A percentile compares a stretch with the other conserved stretches of the same genome.
These are phyloP conservation scores for Ips typographus DNA, from an alignment of 1,140 invertebrate species.

Conservation along the genomic window DNA sequence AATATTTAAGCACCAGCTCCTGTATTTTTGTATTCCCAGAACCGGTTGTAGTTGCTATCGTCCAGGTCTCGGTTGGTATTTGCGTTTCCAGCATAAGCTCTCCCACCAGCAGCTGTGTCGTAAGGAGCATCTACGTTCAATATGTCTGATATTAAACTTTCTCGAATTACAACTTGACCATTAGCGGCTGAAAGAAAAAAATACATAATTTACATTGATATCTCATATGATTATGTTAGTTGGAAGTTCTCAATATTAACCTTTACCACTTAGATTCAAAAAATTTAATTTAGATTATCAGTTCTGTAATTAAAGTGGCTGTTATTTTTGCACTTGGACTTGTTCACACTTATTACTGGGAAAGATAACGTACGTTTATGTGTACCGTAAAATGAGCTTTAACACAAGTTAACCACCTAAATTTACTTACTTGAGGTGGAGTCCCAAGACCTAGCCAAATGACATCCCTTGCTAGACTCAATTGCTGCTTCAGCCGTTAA, in stretches of 20 bases:
- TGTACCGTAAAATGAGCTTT: too few species aligned
- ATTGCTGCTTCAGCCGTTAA: too few species aligned
- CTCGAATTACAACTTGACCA: slow-evolving; percentile 12
- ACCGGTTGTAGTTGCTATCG: slow-evolving; percentile 8
- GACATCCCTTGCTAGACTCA: too few species aligned
- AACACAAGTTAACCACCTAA: too few species aligned
- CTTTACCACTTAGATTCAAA: too few species aligned
- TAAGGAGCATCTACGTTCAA: slow-evolving; percentile 13
- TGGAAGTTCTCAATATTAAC: not conserved
- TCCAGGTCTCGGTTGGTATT: slow-evolving; percentile 9
- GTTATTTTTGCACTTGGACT: too few species aligned
- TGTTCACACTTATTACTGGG: too few species aligned
- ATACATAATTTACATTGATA: not conserved
- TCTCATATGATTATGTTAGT: not conserved
- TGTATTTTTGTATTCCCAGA: slow-evolving; percentile 10
- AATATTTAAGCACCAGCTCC: slow-evolving; percentile 6
- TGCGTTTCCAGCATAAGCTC: slow-evolving; percentile 7
- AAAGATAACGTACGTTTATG: too few species aligned
- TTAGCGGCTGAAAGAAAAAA: not conserved
- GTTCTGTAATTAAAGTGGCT: too few species aligned
- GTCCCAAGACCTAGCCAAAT: too few species aligned
- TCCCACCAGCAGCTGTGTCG: not conserved
- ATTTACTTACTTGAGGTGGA: too few species aligned
- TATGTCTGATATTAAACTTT: slow-evolving; percentile 3
- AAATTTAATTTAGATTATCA: too few species aligned